Percentiles rank a stretch among this genome's conserved stretches.
phyloP scores from a whole-genome alignment of 2,888 invertebrate genomes.

The Formica aserva region DNA sequence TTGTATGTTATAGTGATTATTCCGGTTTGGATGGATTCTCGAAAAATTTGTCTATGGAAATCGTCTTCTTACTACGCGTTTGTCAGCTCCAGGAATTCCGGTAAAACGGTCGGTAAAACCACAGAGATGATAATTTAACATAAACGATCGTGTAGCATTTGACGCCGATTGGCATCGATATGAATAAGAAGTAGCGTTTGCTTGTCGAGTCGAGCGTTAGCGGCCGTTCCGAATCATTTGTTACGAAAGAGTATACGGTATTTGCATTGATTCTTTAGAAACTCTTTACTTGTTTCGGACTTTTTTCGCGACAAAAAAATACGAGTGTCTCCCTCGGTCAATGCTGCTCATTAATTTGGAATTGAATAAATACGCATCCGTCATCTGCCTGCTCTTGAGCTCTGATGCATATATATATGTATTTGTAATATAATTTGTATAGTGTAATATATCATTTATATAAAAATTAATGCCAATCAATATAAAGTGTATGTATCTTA shows the following conservation, averaged over 20 bases:
- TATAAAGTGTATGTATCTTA: neutral
- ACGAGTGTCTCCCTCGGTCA: constrained; percentile 8
- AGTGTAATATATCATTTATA: neutral
- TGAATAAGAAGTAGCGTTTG: constrained; percentile 44
- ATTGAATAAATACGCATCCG: neutral
- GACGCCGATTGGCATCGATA: constrained; percentile 45
- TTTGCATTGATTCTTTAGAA: constrained; percentile 47
- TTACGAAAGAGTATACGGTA: constrained; percentile 23
- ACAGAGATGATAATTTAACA: constrained; percentile 49
- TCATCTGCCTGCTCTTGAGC: neutral
- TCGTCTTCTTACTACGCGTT: neutral
- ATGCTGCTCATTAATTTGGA: constrained; percentile 36
- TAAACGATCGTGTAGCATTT: constrained; percentile 43
- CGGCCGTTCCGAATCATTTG: constrained; percentile 46
- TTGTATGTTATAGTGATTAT: neutral
- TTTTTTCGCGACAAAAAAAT: constrained; percentile 25
- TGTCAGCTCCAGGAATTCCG: neutral
- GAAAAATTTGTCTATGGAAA: constrained; percentile 11
- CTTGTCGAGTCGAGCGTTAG: constrained; percentile 44
- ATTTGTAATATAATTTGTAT: neutral
- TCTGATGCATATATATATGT: neutral
- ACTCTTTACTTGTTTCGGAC: constrained; percentile 1
- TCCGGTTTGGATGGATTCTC: neutral
- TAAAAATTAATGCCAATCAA: neutral
- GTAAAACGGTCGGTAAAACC: constrained; percentile 22